Evolutionary conservation across 2,888 invertebrate genomes (phyloP).

Genomic region (Eupeodes latifasciatus): DNA sequence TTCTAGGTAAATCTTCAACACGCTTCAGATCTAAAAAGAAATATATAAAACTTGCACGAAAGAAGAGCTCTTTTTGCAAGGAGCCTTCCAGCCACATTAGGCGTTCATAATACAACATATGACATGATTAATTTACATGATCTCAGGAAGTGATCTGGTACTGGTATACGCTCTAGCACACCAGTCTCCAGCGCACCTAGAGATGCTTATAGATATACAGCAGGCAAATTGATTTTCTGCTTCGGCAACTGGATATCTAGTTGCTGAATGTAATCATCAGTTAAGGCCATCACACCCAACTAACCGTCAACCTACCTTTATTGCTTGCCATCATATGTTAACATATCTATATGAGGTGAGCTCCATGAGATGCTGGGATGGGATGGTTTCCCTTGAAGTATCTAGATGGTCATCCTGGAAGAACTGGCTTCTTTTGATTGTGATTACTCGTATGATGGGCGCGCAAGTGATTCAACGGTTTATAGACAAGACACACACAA

Average conservation of each 20-base stretch:
- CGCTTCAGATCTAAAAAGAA: slow-evolving; percentile 31
- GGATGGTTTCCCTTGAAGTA: background rate
- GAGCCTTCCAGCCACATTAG: slow-evolving; percentile 74
- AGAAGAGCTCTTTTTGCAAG: slow-evolving; percentile 37
- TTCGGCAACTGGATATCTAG: slow-evolving; percentile 72
- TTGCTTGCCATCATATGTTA: slow-evolving; percentile 8
- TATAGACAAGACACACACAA: slow-evolving; percentile 10
- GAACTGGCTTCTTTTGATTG: slow-evolving; percentile 40
- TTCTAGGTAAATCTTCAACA: slow-evolving; percentile 27
- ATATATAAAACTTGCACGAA: slow-evolving; percentile 28
- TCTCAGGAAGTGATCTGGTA: slow-evolving; percentile 73
- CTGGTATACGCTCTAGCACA: slow-evolving; percentile 37
- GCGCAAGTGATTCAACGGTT: slow-evolving; percentile 54
- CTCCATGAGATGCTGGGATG: background rate
- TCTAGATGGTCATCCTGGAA: slow-evolving; percentile 30
- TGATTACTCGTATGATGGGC: slow-evolving; percentile 66
- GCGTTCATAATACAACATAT: slow-evolving; percentile 74
- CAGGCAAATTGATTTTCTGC: slow-evolving; percentile 75
- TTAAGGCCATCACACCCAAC: slow-evolving; percentile 15
- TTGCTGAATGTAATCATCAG: slow-evolving; percentile 58
- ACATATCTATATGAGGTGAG: slow-evolving; percentile 37
- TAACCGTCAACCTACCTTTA: slow-evolving; percentile 3
- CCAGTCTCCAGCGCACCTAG: slow-evolving; percentile 30
- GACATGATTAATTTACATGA: slow-evolving; percentile 77
- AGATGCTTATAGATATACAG: slow-evolving; percentile 65